Evolutionary conservation across 2,888 invertebrate species (phyloP), one percentile per base, ranked within the genome.

Genomic region (Dasypogon diadema): DNA sequence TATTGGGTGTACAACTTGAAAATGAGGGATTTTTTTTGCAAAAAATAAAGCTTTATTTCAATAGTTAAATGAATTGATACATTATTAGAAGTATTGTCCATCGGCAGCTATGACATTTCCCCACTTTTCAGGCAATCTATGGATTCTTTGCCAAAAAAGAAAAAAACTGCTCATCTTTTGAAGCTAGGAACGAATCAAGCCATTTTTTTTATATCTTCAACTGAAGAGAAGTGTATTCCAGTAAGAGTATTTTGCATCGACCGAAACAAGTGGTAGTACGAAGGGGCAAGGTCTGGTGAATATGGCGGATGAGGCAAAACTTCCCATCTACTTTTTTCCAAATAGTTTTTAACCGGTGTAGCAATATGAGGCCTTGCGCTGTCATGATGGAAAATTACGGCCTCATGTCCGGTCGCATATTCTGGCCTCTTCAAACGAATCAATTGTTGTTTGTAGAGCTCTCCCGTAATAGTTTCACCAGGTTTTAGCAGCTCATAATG

Each of bases 271-370:
- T 34, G 63, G 18, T 18, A 63, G 21, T 60, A 2, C 34, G 34
- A 34, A n/a, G 22, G 51, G n/a, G n/a, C n/a, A n/a, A n/a, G n/a
- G n/a, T n/a, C n/a, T n/a, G n/a, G n/a, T 21, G 1, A 22, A 65
- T 76, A 74, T 6, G 65, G 76, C 76, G 76, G 56, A 68, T 76
- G 76, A 16, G 74, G n/a, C n/a, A 76, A 26, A 24, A 76, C 65
- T 63, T 76, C 46, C 63, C 55, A 74, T 24, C 42, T n/a, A 48
- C 24, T 16, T 75, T n/a, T n/a, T n/a, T n/a, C n/a, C n/a, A n/a
- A n/a, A n/a, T n/a, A n/a, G n/a, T n/a, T n/a, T n/a, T n/a, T n/a
- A n/a, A n/a, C n/a, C n/a, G n/a, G n/a, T n/a, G n/a, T n/a, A n/a
- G n/a, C n/a, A n/a, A n/a, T n/a, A n/a, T n/a, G n/a, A n/a, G n/a